Conservation (phyloP, 35 echinoderm and acorn worm genomes). For the Anneissia japonica region DNA sequence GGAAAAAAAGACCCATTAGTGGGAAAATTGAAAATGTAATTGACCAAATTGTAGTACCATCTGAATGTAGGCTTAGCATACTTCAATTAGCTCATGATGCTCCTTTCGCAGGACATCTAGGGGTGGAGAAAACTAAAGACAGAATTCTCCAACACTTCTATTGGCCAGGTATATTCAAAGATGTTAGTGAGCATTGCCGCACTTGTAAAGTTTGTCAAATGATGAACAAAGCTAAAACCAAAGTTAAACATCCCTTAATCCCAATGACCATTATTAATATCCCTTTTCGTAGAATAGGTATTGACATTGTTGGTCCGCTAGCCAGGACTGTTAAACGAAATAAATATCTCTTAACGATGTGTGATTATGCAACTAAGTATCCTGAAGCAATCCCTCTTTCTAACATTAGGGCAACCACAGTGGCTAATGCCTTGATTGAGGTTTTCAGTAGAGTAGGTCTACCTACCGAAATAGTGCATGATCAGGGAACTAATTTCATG, state of each 20-base stretch:
- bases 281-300: conserved; percentile 6
- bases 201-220: conserved; percentile 18
- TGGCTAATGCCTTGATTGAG: conserved; percentile 3
- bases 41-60: conserved; percentile 23
- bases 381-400: neutral
- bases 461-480: conserved; percentile 11
- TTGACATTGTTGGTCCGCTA: conserved; percentile 27
- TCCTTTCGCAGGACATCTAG: conserved; percentile 18
- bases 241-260: neutral
- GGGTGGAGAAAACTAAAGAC: conserved; percentile 26
- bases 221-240: neutral
- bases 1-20: neutral
- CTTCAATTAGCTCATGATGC: conserved; percentile 14
- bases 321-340: neutral
- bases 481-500: neutral
- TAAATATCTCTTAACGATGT: conserved; percentile 16
- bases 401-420: conserved; percentile 27
- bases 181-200: conserved; percentile 4
- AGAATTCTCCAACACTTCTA: conserved; percentile 21
- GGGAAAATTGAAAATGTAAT: neutral
- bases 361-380: conserved; percentile 6
- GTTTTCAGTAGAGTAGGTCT: conserved; percentile 30
- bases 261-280: conserved; percentile 18
- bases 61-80: neutral
- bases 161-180: conserved; percentile 28